These are phyloP conservation scores for Nettapus auritus DNA, from an alignment of 2,113 vertebrate genomes.

Conservation along the genomic window DNA sequence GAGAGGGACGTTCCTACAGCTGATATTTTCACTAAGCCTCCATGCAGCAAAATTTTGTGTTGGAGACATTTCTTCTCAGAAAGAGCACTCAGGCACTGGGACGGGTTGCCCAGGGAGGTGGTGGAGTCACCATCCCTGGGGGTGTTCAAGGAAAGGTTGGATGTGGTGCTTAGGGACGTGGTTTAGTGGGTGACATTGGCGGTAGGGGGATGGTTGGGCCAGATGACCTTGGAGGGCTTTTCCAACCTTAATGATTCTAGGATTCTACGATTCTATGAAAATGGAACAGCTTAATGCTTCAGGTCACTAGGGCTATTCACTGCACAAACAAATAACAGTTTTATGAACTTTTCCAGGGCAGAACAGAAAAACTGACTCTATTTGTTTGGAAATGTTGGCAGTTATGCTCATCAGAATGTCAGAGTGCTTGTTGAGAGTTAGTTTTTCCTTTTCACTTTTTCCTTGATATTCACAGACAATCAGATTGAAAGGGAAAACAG, in stretches of 20 bases:
- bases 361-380: neutral
- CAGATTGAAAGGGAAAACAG: neutral
- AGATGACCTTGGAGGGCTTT: no score
- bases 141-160: no score
- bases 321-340: conserved; percentile 9
- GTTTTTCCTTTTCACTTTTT: neutral
- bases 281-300: neutral
- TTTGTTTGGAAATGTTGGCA: conserved; percentile 28
- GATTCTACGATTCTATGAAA: neutral
- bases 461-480: neutral
- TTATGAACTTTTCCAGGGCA: neutral
- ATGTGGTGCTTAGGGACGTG: no score
- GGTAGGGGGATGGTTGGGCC: no score
- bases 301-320: neutral
- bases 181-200: no score
- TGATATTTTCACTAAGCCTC: neutral
- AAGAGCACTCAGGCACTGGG: no score
- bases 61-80: no score
- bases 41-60: neutral
- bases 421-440: neutral
- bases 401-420: neutral
- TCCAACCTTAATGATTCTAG: no score
- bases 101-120: no score
- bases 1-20: neutral
- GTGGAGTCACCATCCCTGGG: no score